phyloP scores from a whole-genome alignment of 2,888 invertebrate species.

The Ennomos erosarius region DNA sequence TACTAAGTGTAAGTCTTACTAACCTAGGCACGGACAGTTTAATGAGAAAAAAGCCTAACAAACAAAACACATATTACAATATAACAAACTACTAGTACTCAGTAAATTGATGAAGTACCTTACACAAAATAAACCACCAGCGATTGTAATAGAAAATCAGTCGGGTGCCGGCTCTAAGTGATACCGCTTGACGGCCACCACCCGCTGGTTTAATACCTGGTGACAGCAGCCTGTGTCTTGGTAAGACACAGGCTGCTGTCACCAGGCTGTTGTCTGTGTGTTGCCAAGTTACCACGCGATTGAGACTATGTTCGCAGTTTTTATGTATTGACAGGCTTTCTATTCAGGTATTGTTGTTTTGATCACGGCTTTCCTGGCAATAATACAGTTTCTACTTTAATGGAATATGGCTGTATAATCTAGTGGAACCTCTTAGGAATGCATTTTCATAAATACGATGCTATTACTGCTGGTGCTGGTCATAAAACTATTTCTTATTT shows the following conservation, averaged over 20 bases:
- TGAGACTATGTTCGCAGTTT: slow-evolving; percentile 31
- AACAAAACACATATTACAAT: slow-evolving; percentile 14
- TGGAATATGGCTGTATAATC: too few species aligned
- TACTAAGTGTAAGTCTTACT: too few species aligned
- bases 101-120: slow-evolving; percentile 35
- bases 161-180: slow-evolving; percentile 53
- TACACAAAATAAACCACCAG: slow-evolving; percentile 40
- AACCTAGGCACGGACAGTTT: too few species aligned
- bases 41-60: slow-evolving; percentile 5
- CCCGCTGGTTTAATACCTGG: slow-evolving; percentile 55
- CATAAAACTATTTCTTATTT: too few species aligned
- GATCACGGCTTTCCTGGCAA: too few species aligned
- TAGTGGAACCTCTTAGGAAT: too few species aligned
- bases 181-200: slow-evolving; percentile 50
- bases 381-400: too few species aligned
- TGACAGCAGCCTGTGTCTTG: slow-evolving; percentile 49
- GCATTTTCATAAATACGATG: too few species aligned
- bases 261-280: too few species aligned
- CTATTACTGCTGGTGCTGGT: too few species aligned
- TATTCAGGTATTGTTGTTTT: too few species aligned
- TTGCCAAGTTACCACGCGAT: slow-evolving; percentile 33
- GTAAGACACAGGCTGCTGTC: too few species aligned
- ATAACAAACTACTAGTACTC: slow-evolving; percentile 17
- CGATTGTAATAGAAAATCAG: slow-evolving; percentile 43
- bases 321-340: slow-evolving; percentile 12